A percentile compares a stretch with the other conserved stretches of the same genome.
Conservation (phyloP, 2,888 invertebrate species). For the Melangyna quadrimaculata region DNA sequence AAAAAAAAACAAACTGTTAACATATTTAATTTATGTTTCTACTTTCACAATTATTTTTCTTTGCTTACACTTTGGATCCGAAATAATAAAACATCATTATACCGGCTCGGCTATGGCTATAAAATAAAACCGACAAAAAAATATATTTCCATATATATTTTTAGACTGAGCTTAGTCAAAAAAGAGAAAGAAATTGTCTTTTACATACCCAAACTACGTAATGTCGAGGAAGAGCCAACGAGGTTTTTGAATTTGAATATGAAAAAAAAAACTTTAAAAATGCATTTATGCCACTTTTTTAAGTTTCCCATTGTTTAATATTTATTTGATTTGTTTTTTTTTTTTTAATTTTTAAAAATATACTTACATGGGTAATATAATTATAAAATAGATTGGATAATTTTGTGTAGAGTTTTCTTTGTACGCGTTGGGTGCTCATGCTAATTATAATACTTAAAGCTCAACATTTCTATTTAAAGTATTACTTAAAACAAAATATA, state of each 20-base stretch:
- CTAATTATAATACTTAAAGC: background rate
- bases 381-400: background rate
- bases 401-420: slow-evolving; percentile 1
- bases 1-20: background rate
- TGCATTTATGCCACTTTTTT: slow-evolving; percentile 20
- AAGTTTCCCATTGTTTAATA: slow-evolving; percentile 21
- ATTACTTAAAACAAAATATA: background rate
- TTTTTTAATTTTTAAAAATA: background rate
- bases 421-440: background rate
- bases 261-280: slow-evolving; percentile 8
- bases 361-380: background rate
- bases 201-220: slow-evolving; percentile 78
- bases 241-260: slow-evolving; percentile 74
- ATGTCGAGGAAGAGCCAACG: slow-evolving; percentile 73
- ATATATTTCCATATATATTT: background rate
- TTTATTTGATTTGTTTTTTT: slow-evolving; percentile 5
- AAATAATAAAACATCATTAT: slow-evolving; percentile 21
- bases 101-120: slow-evolving; percentile 22
- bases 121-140: background rate
- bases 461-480: background rate
- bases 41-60: slow-evolving; percentile 51
- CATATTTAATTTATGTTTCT: slow-evolving; percentile 26
- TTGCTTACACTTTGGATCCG: slow-evolving; percentile 58
- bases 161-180: slow-evolving; percentile 20
- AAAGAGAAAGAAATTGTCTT: slow-evolving; percentile 78